These are phyloP conservation scores for Heloderma charlesbogerti DNA, from an alignment of 2,113 vertebrate species.

Conservation along the genomic window DNA sequence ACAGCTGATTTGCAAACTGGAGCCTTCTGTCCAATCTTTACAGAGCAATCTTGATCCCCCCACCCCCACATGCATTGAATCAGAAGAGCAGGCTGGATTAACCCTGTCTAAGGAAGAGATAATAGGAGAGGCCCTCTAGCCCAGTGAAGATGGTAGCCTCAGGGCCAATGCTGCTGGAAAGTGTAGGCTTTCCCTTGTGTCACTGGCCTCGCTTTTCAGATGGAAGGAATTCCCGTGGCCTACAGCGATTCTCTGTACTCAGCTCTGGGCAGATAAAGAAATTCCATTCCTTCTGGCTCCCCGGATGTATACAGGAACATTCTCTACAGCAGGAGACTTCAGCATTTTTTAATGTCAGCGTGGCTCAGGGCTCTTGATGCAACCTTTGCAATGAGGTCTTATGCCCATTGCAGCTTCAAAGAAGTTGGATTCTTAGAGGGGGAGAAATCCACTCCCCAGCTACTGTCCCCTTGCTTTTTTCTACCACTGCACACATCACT, in stretches of 20 bases:
- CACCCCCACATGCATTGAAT: background rate
- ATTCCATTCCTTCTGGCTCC: slow-evolving; percentile 46
- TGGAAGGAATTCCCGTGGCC: slow-evolving; percentile 58
- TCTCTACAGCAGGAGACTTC: slow-evolving; percentile 5
- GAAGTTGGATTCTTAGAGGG: background rate
- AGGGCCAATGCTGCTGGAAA: slow-evolving; percentile 56
- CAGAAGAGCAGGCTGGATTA: slow-evolving; percentile 43
- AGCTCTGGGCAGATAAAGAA: slow-evolving; percentile 63
- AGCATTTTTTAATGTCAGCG: slow-evolving; percentile 4
- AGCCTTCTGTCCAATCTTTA: background rate
- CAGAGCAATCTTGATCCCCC: background rate
- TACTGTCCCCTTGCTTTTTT: too few species aligned
- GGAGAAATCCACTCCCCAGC: too few species aligned
- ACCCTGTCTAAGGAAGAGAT: slow-evolving; percentile 39
- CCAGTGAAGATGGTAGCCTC: slow-evolving; percentile 37
- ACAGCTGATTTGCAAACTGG: background rate
- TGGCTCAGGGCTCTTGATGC: slow-evolving; percentile 24
- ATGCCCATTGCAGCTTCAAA: background rate
- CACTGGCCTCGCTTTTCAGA: slow-evolving; percentile 48
- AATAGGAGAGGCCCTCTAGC: slow-evolving; percentile 48
- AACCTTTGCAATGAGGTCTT: too few species aligned
- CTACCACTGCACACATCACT: background rate
- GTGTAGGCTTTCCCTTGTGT: slow-evolving; percentile 52
- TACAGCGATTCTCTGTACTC: slow-evolving; percentile 28
- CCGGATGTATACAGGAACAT: slow-evolving; percentile 4